Conservation (phyloP, 1,140 invertebrate genomes). For the Bombus huntii region DNA sequence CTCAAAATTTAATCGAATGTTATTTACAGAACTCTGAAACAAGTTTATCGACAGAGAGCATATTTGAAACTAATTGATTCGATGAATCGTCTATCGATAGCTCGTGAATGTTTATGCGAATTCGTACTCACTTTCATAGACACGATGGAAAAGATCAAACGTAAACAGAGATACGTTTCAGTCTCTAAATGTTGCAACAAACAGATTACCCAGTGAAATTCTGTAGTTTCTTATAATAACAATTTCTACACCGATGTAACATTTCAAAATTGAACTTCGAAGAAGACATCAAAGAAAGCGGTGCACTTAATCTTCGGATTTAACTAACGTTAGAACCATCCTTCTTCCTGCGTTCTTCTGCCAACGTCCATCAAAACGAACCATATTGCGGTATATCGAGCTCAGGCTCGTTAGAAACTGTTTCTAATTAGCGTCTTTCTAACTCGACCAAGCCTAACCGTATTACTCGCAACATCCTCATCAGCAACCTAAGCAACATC, state of each 20-base stretch:
- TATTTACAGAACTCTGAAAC: no score
- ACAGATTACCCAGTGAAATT: no score
- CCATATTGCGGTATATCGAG: constrained; percentile 21
- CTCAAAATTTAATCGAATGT: no score
- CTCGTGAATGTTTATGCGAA: no score
- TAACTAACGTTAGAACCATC: not conserved
- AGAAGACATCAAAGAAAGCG: not conserved
- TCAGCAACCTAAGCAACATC: no score
- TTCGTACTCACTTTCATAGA: no score
- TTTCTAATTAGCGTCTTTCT: constrained; percentile 12
- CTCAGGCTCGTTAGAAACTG: not conserved
- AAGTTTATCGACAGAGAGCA: no score
- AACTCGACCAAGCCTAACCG: not conserved
- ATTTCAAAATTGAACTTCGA: not conserved
- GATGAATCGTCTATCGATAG: no score
- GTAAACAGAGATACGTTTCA: no score
- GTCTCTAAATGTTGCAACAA: no score
- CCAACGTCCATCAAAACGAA: constrained; percentile 4
- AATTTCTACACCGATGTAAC: not conserved
- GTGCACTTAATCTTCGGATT: not conserved
- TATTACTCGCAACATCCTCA: not conserved
- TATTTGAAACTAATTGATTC: no score
- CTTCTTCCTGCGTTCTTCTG: not conserved
- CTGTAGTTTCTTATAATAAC: not conserved
- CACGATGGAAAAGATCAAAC: no score